A percentile compares a stretch with the other conserved stretches of the same genome.
phyloP scores from a whole-genome alignment of 2,888 invertebrate species.

The Diaperis boleti region DNA sequence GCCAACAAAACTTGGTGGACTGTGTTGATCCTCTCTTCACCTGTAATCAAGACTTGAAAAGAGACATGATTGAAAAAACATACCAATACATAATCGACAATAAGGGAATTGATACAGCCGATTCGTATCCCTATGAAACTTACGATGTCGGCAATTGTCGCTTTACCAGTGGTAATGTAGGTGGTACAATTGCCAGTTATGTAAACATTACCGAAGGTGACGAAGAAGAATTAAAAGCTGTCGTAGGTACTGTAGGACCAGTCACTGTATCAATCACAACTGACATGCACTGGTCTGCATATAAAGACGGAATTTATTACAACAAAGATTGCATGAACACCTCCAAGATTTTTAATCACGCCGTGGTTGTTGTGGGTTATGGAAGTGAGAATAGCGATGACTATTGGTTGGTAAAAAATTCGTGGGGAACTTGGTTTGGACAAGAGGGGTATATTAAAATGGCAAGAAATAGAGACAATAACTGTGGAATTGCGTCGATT shows the following conservation, averaged over 20 bases:
- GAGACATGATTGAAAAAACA: neutral
- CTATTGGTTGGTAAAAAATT: constrained; percentile 79
- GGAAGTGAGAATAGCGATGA: constrained; percentile 70
- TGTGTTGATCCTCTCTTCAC: constrained; percentile 1
- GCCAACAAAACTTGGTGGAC: constrained; percentile 23
- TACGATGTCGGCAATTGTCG: constrained; percentile 26
- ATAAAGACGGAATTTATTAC: constrained; percentile 79
- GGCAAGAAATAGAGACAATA: constrained; percentile 68
- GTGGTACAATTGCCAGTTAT: constrained; percentile 69
- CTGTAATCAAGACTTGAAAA: constrained; percentile 5
- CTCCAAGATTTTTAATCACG: constrained; percentile 79
- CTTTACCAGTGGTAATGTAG: constrained; percentile 29
- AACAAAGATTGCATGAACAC: constrained; percentile 74
- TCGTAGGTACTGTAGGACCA: constrained; percentile 87
- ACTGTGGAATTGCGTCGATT: constrained; percentile 84
- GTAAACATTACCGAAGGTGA: constrained; percentile 80
- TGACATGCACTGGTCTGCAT: constrained; percentile 78
- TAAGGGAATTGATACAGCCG: constrained; percentile 35
- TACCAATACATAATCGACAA: constrained; percentile 26
- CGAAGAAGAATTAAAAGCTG: constrained; percentile 76
- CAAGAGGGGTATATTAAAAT: constrained; percentile 57
- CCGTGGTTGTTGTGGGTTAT: constrained; percentile 82
- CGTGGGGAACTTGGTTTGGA: constrained; percentile 68
- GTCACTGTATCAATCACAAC: constrained; percentile 90
- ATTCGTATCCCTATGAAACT: constrained; percentile 68